Percentiles rank a stretch among this genome's conserved stretches.
Conservation (phyloP, 1,140 invertebrate genomes). For the Cataglyphis hispanica region DNA sequence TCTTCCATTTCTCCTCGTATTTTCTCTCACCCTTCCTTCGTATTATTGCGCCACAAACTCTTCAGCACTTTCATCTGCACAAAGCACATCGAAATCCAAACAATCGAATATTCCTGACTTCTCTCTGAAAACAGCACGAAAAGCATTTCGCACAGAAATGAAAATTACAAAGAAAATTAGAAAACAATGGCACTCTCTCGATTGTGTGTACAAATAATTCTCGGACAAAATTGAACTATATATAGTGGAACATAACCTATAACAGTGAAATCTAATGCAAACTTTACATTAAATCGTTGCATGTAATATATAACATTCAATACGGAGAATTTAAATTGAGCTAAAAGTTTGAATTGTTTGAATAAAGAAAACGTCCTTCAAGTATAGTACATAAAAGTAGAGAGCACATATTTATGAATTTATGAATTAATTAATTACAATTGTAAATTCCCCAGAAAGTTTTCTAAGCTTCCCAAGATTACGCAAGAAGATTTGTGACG, state of each 20-base stretch:
- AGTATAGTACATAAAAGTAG: constrained; percentile 1
- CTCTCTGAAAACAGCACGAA: background rate
- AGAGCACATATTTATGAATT: background rate
- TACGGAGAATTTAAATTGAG: background rate
- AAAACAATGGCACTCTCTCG: background rate
- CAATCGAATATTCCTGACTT: background rate
- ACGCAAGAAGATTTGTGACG: background rate
- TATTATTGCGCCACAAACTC: background rate
- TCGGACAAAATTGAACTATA: background rate
- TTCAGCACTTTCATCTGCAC: constrained; percentile 8
- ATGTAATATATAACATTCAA: too few relatives aligned
- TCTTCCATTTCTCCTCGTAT: constrained; percentile 24
- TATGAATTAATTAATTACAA: background rate
- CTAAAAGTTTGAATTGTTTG: background rate
- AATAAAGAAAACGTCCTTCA: background rate
- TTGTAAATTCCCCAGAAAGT: background rate
- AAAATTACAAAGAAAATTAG: constrained; percentile 24
- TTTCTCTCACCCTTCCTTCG: background rate
- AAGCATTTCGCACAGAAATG: background rate
- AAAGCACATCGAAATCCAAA: background rate
- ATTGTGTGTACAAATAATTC: background rate
- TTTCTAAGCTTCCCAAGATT: background rate
- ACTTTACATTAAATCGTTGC: background rate
- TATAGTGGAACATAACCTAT: too few relatives aligned
- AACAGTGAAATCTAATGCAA: background rate